Percentiles rank a stretch among this genome's conserved stretches.
Evolutionary conservation across 1,140 invertebrate genomes (phyloP).

Genomic region (Drosophila prosaltans): DNA sequence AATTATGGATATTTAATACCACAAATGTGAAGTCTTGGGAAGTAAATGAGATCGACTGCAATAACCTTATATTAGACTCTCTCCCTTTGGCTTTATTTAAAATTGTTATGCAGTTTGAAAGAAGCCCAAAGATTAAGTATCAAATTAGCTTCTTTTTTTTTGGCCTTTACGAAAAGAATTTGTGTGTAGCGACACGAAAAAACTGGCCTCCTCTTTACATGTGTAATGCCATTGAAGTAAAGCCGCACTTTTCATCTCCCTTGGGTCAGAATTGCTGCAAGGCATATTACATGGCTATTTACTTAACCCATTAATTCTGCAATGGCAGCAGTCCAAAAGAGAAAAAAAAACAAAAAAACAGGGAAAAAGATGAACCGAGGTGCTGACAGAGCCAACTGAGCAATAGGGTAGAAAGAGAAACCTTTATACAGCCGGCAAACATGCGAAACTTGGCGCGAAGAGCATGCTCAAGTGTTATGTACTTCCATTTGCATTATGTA

Average conservation of each 20-base stretch:
- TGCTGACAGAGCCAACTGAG: slow-evolving; percentile 54
- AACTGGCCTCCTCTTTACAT: neutral
- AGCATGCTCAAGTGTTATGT: slow-evolving; percentile 56
- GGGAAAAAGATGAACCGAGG: slow-evolving; percentile 41
- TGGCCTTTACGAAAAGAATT: neutral
- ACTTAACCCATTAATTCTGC: slow-evolving; percentile 76
- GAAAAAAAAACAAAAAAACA: slow-evolving; percentile 23
- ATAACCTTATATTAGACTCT: no score
- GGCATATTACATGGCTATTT: slow-evolving; percentile 73
- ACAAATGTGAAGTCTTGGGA: no score
- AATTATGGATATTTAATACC: no score
- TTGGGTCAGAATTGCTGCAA: slow-evolving; percentile 4
- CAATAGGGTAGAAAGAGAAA: slow-evolving; percentile 28
- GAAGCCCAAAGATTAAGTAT: no score
- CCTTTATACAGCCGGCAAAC: slow-evolving; percentile 50
- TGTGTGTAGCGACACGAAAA: neutral
- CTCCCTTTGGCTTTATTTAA: no score
- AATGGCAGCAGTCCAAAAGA: slow-evolving; percentile 42
- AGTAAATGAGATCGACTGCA: no score
- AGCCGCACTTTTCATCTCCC: slow-evolving; percentile 22
- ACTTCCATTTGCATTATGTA: slow-evolving; percentile 69
- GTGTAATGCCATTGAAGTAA: neutral
- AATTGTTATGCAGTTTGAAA: no score
- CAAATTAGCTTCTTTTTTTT: neutral
- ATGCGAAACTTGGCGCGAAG: slow-evolving; percentile 57